Evolutionary conservation across 2,113 vertebrate genomes (phyloP), one percentile per base, ranked within the genome.

Genomic region (Sprattus sprattus): DNA sequence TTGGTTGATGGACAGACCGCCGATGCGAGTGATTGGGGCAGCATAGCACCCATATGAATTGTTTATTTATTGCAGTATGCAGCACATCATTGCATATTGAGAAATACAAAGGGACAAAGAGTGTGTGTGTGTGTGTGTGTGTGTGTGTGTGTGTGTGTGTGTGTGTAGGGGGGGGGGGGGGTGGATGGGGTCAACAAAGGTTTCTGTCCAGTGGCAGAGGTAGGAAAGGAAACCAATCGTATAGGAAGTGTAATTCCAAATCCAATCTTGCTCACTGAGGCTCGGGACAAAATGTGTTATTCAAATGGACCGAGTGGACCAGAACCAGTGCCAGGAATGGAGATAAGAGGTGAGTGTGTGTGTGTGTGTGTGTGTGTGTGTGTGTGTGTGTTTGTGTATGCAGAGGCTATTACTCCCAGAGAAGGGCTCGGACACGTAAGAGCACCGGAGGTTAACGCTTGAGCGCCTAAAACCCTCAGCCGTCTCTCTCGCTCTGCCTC

Each of bases 241-340:
- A 88, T 82, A 85, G 85, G 81, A 84, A 83, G 85, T 83, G 85
- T 87, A 87, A 89, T 87, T 89, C 82, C 85, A 87, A 85, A 87
- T 86, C 85, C 85, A 89, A 88, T 88, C 83, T 86, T 45, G 28
- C 83, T 75, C 16, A 25, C 64, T 54, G 67, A 85, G 50, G 49
- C 45, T 64, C 22, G 44, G 20, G 64, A 57, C 81, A 85, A 83
- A 83, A 54, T 81, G 81, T 80, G 82, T 84, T 84, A 89, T 89
- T 89, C 85, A 89, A 81, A 88, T 85, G 82, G 83, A 89, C 84
- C 83, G 85, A 86, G 50, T 80, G 86, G 84, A 88, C 83, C 87
- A 84, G 86, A 86, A 78, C 83, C 87, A 28, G n/a, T 54, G 83
- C 82, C 82, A 16, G 45, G 83, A 81, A 83, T 83, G 82, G 87